phyloP scores from a whole-genome alignment of 2,888 invertebrate genomes.

The Agapostemon virescens region DNA sequence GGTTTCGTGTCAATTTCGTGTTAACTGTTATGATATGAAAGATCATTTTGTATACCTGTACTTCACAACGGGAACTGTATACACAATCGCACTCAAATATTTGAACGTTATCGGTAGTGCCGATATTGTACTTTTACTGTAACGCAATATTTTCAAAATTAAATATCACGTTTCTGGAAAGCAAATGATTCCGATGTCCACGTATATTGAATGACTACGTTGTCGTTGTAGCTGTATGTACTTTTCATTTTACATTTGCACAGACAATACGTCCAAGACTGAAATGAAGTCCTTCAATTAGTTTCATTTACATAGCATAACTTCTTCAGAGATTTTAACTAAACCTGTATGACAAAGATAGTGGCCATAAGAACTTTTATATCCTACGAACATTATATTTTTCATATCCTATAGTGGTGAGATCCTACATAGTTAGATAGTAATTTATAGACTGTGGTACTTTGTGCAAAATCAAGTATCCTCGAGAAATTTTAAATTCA shows the following conservation, averaged over 20 bases:
- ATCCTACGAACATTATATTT: neutral
- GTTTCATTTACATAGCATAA: too few species aligned
- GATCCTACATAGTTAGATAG: neutral
- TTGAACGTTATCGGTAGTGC: neutral
- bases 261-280: neutral
- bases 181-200: neutral
- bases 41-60: neutral
- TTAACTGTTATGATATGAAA: constrained; percentile 9
- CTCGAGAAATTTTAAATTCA: too few species aligned
- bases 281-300: too few species aligned
- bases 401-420: neutral
- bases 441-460: neutral
- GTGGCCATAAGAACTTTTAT: neutral
- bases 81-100: neutral
- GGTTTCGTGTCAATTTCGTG: constrained; percentile 31
- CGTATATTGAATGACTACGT: neutral
- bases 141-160: neutral
- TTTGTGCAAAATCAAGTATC: too few species aligned
- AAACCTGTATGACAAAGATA: neutral
- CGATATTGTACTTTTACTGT: neutral
- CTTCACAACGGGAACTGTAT: neutral
- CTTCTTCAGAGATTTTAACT: neutral
- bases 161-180: neutral
- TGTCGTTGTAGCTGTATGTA: neutral
- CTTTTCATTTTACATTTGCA: neutral